Conservation (phyloP, 1,140 invertebrate genomes). For the Trigoniulus corallinus region DNA sequence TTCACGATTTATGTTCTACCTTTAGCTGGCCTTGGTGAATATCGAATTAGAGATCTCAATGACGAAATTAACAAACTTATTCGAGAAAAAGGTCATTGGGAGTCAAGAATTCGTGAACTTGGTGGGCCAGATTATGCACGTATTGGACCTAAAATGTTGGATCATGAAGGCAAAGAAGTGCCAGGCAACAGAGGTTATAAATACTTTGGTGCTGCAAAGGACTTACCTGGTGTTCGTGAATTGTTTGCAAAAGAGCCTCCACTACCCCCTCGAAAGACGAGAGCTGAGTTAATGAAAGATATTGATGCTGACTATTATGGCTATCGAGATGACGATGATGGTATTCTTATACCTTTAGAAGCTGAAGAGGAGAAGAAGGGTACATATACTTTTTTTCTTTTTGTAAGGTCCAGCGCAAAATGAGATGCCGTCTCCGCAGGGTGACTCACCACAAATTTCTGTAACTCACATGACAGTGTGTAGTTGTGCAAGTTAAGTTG, state of each 20-base stretch:
- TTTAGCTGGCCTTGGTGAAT: slow-evolving; percentile 90
- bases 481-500: no score
- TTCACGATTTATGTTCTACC: slow-evolving; percentile 8
- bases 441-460: no score
- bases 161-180: slow-evolving; percentile 85
- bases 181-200: slow-evolving; percentile 96
- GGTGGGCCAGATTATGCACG: slow-evolving; percentile 89
- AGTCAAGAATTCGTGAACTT: slow-evolving; percentile 83
- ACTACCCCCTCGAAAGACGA: slow-evolving; percentile 68
- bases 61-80: slow-evolving; percentile 99
- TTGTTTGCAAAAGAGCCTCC: slow-evolving; percentile 93
- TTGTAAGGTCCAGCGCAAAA: no score
- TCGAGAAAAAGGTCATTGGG: slow-evolving; percentile 89
- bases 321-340: slow-evolving; percentile 96
- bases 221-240: slow-evolving; percentile 92
- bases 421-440: no score
- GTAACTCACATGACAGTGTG: no score
- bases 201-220: slow-evolving; percentile 98
- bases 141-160: slow-evolving; percentile 82
- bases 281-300: slow-evolving; percentile 93
- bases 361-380: slow-evolving; percentile 53
- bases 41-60: slow-evolving; percentile 91
- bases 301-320: slow-evolving; percentile 98
- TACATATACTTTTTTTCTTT: no score
- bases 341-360: slow-evolving; percentile 78